Conservation (phyloP, 2,888 invertebrate genomes). For the Aradus depressus region DNA sequence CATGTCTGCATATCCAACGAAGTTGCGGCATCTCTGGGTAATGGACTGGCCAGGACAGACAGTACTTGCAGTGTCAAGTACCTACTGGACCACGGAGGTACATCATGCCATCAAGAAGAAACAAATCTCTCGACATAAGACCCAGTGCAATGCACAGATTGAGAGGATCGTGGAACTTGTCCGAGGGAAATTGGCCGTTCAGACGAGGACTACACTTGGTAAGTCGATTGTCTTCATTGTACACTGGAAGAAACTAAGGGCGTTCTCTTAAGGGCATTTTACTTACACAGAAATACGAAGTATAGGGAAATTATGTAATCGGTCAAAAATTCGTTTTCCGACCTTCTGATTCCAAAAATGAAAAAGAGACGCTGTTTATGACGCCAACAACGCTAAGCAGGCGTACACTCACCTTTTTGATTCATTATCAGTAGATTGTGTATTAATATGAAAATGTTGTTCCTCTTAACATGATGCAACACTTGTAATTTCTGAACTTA, state of each 20-base stretch:
- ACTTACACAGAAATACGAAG: too few relatives aligned
- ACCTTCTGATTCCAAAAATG: too few relatives aligned
- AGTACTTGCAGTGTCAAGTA: constrained; percentile 71
- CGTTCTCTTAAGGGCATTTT: too few relatives aligned
- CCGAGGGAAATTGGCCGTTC: constrained; percentile 70
- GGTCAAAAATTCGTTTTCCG: too few relatives aligned
- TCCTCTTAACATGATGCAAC: not conserved
- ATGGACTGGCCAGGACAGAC: constrained; percentile 86
- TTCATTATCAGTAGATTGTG: too few relatives aligned
- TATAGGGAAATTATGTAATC: too few relatives aligned
- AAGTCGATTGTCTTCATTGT: constrained; percentile 28
- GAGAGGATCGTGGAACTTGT: constrained; percentile 73
- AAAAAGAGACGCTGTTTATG: too few relatives aligned
- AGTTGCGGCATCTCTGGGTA: constrained; percentile 66
- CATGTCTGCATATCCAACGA: constrained; percentile 56
- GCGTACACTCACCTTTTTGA: too few relatives aligned
- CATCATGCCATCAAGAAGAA: constrained; percentile 58
- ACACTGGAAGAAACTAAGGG: too few relatives aligned
- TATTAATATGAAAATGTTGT: too few relatives aligned
- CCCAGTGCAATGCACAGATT: constrained; percentile 64
- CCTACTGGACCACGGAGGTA: constrained; percentile 86
- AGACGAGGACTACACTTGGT: constrained; percentile 81
- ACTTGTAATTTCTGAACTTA: too few relatives aligned
- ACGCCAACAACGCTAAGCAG: too few relatives aligned
- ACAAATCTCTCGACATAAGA: constrained; percentile 51